phyloP scores from a whole-genome alignment of 2,888 invertebrate species.

The Leptinotarsa juncta region DNA sequence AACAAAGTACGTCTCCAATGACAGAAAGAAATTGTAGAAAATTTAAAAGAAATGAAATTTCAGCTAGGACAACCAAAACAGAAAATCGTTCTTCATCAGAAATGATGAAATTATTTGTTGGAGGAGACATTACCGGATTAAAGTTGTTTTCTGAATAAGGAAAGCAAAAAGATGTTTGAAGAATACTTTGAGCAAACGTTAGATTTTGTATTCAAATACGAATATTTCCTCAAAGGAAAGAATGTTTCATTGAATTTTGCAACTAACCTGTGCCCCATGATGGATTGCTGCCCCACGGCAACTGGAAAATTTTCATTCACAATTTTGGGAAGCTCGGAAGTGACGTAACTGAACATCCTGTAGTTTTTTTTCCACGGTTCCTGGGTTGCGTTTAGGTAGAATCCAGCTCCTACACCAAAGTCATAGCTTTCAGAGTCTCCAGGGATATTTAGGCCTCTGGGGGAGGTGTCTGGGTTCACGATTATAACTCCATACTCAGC shows the following conservation, averaged over 20 bases:
- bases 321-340: constrained; percentile 82
- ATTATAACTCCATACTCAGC: constrained; percentile 86
- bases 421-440: constrained; percentile 95
- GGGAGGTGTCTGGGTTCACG: constrained; percentile 96
- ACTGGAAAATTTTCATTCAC: constrained; percentile 81
- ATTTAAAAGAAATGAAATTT: no score
- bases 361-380: constrained; percentile 95
- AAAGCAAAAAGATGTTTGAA: neutral
- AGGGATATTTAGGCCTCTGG: constrained; percentile 87
- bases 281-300: constrained; percentile 73
- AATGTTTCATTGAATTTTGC: neutral
- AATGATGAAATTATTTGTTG: no score
- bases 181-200: neutral
- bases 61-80: no score
- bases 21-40: no score
- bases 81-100: no score
- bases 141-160: no score
- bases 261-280: constrained; percentile 81
- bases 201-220: no score
- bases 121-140: no score
- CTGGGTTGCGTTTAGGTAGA: constrained; percentile 92
- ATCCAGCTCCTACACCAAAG: constrained; percentile 95
- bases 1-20: no score
- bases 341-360: constrained; percentile 95
- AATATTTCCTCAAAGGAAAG: no score